Evolutionary conservation across 2,888 invertebrate genomes (phyloP), one percentile per base, ranked within the genome.

Genomic region (Pheosia gnoma): DNA sequence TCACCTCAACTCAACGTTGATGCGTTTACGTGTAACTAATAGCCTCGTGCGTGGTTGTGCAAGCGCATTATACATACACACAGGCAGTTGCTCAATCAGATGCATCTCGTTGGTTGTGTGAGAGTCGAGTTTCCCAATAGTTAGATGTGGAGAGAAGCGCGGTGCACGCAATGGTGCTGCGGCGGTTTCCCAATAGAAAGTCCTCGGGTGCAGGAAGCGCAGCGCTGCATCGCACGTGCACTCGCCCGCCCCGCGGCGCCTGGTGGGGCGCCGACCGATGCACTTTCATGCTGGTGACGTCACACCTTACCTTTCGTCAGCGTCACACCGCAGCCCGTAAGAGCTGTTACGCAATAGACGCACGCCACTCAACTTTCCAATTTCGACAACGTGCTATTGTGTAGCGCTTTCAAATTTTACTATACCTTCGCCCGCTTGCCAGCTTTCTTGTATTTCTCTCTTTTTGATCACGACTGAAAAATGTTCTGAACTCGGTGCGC

Each of bases 321-420:
- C 89, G 89, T 90, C 90, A 90, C 88, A 85, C 82, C 88, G 86
- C 83, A 84, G 85, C 85, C 87, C 84, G 92, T 90, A 92, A 91
- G 90, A 89, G 88, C 88, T 85, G 85, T 92, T 92, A 91, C 86
- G 92, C 89, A 93, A 93, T 82, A 78, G 85, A 87, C 87, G 88
- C 89, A 89, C 92, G 85, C 89, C 86, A 84, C 90, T 91, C 91
- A 87, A 93, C 93, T 93, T 93, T 93, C 93, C 93, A 93, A 93
- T 93, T 93, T 93, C 93, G 92, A 92, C 93, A 93, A 93, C 92
- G 89, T 87, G 89, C 92, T 89, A 93, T 93, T 93, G 93, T 93
- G 88, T 91, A 85, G 92, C 93, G 93, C 93, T 93, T 93, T 93
- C 93, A 93, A 92, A 93, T 92, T 93, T 89, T 89, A 89, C 90